A percentile compares a stretch with the other conserved stretches of the same genome.
Conservation (phyloP, 53 echinoderm and acorn worm genomes). For the Stichopus horrens region DNA sequence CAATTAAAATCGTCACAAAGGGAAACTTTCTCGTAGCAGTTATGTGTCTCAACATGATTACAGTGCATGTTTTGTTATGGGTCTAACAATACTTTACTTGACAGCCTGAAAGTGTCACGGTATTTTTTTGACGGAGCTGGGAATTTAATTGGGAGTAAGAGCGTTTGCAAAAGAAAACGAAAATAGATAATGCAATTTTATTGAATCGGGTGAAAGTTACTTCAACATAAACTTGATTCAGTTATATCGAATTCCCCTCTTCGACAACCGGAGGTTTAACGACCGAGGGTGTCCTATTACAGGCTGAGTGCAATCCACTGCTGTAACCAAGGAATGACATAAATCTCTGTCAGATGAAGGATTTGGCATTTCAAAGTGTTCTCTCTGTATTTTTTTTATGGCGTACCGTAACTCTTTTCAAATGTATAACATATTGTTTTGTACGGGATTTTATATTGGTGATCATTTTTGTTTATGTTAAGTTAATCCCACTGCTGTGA, state of each 20-base stretch:
- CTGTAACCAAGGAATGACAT: too few relatives aligned
- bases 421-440: too few relatives aligned
- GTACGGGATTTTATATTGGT: too few relatives aligned
- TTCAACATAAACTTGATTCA: background rate
- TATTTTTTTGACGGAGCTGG: background rate
- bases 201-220: background rate
- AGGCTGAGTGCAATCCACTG: too few relatives aligned
- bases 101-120: background rate
- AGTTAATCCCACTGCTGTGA: too few relatives aligned
- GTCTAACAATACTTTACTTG: background rate
- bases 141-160: background rate
- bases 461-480: too few relatives aligned
- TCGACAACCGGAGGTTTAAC: background rate
- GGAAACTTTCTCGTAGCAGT: too few relatives aligned
- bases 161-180: background rate
- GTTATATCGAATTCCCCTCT: background rate
- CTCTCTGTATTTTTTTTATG: too few relatives aligned
- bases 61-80: background rate
- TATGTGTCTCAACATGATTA: too few relatives aligned
- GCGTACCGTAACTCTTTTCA: too few relatives aligned
- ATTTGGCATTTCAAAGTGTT: too few relatives aligned
- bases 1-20: background rate
- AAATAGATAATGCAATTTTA: background rate
- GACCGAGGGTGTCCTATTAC: background rate
- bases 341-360: too few relatives aligned